phyloP scores from a whole-genome alignment of 2,888 invertebrate species.

The Lasioglossum lativentre region DNA sequence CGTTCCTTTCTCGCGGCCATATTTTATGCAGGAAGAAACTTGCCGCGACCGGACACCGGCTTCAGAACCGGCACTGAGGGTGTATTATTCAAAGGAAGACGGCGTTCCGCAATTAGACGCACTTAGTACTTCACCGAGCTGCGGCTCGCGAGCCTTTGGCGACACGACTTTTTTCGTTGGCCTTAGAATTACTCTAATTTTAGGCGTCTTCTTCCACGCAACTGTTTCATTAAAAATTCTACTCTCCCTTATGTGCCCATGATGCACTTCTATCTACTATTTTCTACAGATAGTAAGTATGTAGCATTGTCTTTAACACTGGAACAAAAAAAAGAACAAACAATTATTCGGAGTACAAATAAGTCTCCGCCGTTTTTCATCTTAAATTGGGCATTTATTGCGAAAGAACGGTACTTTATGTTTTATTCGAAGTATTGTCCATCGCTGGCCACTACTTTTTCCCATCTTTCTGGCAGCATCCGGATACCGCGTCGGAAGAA shows the following conservation, averaged over 20 bases:
- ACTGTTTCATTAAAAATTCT: not conserved
- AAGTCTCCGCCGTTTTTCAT: no score
- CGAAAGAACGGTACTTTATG: no score
- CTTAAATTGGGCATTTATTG: no score
- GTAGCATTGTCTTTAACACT: not conserved
- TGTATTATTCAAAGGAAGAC: conserved; percentile 54
- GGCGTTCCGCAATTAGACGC: conserved; percentile 43
- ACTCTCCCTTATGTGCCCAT: no score
- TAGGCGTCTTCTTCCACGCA: not conserved
- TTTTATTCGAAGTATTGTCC: no score
- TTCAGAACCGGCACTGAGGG: not conserved
- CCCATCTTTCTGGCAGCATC: no score
- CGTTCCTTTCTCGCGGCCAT: conserved; percentile 17
- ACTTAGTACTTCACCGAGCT: conserved; percentile 38
- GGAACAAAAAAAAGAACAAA: no score
- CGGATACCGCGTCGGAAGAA: no score
- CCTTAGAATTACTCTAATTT: not conserved
- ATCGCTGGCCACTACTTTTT: no score
- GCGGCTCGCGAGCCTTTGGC: conserved; percentile 17
- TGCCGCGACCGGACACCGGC: conserved; percentile 11
- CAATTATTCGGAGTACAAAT: no score
- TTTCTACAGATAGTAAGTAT: not conserved
- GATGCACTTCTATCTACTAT: not conserved
- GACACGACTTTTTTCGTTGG: not conserved
- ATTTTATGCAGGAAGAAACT: conserved; percentile 24